phyloP scores from a whole-genome alignment of 2,797 vertebrate genomes.

The Sebastes goodei region DNA sequence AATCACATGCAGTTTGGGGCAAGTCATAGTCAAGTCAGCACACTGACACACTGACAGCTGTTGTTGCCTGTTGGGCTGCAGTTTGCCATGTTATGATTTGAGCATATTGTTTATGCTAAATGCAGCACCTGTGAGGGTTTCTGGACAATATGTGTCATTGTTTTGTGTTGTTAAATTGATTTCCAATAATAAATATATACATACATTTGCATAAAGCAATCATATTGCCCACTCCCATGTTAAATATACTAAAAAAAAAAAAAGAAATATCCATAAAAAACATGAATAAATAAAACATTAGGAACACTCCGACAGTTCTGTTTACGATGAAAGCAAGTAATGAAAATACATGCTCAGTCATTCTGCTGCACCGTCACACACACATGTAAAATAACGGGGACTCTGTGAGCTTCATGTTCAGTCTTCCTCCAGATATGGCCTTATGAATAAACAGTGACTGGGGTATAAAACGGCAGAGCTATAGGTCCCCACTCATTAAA shows the following conservation, averaged over 20 bases:
- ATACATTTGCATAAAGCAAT: no score
- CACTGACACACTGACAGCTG: no score
- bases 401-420: background rate
- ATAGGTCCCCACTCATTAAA: slow-evolving; percentile 28
- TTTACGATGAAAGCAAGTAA: background rate
- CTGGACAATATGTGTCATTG: no score
- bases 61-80: no score
- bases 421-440: slow-evolving; percentile 14
- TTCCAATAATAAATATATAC: no score
- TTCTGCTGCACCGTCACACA: background rate
- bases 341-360: background rate
- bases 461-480: background rate
- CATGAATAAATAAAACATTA: background rate
- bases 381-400: slow-evolving; percentile 18
- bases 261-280: background rate
- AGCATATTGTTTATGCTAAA: no score
- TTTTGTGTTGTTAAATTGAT: no score
- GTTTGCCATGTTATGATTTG: no score
- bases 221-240: no score
- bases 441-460: slow-evolving; percentile 17
- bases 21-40: no score
- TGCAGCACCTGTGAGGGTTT: no score
- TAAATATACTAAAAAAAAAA: background rate
- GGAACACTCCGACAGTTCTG: background rate
- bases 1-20: no score